Conservation (phyloP, 2,113 vertebrate species). For the Tiliqua scincoides region DNA sequence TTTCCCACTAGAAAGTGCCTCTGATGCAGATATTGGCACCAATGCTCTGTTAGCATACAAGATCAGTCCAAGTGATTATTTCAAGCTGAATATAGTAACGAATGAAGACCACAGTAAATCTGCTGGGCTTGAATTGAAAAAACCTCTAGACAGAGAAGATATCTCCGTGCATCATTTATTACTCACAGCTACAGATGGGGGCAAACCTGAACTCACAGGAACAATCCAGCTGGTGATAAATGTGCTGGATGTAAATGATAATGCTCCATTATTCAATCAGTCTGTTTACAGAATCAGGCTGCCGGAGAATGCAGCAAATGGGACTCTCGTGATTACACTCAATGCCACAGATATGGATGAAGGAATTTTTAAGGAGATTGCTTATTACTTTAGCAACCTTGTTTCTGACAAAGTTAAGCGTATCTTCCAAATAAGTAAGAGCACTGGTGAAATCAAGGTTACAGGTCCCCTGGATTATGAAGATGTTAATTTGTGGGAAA, state of each 20-base stretch:
- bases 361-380: conserved; percentile 54
- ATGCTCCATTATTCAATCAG: conserved; percentile 62
- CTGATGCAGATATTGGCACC: conserved; percentile 76
- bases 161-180: conserved; percentile 46
- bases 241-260: conserved; percentile 69
- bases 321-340: conserved; percentile 38
- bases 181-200: conserved; percentile 74
- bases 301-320: conserved; percentile 35
- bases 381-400: conserved; percentile 56
- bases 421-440: conserved; percentile 68
- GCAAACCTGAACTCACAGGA: conserved; percentile 67
- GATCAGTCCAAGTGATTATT: conserved; percentile 73
- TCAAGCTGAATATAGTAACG: conserved; percentile 67
- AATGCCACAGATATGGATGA: conserved; percentile 58
- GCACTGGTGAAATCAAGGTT: conserved; percentile 79
- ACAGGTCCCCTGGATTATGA: conserved; percentile 79
- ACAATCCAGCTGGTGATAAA: conserved; percentile 59
- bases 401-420: background rate
- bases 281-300: conserved; percentile 48
- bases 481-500: conserved; percentile 75
- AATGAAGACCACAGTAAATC: conserved; percentile 65
- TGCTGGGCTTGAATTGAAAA: conserved; percentile 58
- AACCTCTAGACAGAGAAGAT: conserved; percentile 71
- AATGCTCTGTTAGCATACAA: conserved; percentile 79
- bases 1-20: conserved; percentile 74